phyloP scores from a whole-genome alignment of 1,140 invertebrate species.

The Panulirus ornatus region DNA sequence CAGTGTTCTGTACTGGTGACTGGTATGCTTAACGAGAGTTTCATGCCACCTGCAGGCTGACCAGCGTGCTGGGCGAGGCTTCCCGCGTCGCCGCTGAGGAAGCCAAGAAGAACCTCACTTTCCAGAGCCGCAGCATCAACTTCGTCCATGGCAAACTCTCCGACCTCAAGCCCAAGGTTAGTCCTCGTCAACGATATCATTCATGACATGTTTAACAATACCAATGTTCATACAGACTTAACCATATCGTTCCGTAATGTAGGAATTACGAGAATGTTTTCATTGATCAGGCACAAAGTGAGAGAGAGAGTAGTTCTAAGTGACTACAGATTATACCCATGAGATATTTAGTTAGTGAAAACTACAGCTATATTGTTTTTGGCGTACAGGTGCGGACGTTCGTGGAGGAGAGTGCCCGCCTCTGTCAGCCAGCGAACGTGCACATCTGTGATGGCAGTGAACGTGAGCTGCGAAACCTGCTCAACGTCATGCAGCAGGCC shows the following conservation, averaged over 20 bases:
- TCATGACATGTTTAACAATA: no score
- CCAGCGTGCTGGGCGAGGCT: conserved; percentile 12
- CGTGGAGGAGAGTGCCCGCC: conserved; percentile 78
- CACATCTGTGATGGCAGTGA: conserved; percentile 82
- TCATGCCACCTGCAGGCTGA: conserved; percentile 15
- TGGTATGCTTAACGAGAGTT: background rate
- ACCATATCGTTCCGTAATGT: no score
- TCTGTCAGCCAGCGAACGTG: conserved; percentile 81
- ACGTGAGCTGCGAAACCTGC: conserved; percentile 79
- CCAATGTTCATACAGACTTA: no score
- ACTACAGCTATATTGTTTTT: no score
- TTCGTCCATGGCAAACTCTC: conserved; percentile 26
- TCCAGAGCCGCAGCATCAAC: conserved; percentile 19
- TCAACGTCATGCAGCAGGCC: conserved; percentile 85
- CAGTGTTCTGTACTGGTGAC: background rate
- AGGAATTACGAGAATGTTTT: no score
- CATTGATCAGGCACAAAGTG: no score
- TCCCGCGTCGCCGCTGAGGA: conserved; percentile 26
- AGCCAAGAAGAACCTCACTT: conserved; percentile 40
- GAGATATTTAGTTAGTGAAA: no score
- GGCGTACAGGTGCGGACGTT: conserved; percentile 77
- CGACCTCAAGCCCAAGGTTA: conserved; percentile 59
- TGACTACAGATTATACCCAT: no score
- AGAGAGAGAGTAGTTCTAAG: no score
- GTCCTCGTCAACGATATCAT: no score